Base-by-base conservation (phyloP, 2,888 invertebrate species). In the Macrophya alboannulata region DNA sequence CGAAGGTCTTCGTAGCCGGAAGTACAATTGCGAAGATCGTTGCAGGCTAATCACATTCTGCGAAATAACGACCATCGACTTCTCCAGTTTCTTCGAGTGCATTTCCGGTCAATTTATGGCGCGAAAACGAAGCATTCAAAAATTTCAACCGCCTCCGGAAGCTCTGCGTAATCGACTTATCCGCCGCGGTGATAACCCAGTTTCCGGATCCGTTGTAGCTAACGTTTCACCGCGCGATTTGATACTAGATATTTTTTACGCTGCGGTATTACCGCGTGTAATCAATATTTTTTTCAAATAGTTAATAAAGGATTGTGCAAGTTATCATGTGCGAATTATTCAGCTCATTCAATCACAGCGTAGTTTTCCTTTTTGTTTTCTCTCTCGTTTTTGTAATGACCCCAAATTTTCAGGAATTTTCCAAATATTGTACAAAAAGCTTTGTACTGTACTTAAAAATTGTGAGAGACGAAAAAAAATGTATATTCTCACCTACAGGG, bases 11-110 rank as follows among this genome's bases (percentile, higher is more conserved):
- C 17, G 21, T 5, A 5, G 59, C 59, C n/a, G 21, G 17, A 17
- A 21, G 48, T 1, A 9, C n/a, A 15, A n/a, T 15, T 85, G 79
- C 65, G 15, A 48, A 6, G 62, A 17, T 65, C 79, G 51, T n/a
- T 85, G 85, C 68, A 85, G 68, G 59, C 43, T 81, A 9, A 10
- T 48, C 21, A 51, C 51, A 6, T 65, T 81, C 17, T 85, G 85
- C 48, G 74, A 15, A 12, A 85, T 81, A 45, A 68, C 79, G 4
- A 81, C n/a, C 37, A 17, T 85, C 10, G 85, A 85, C 17, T 48
- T 31, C 6, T 65, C 10, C 5, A 62, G 45, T 12, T 85, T 85
- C 21, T 81, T 81, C 17, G 79, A 85, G 48, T 85, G 85, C 15
- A 15, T 81, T 45, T 85, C 85, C 79, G 79, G 79, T 1, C 40